A percentile compares a stretch with the other conserved stretches of the same genome.
Evolutionary conservation across 2,113 vertebrate genomes (phyloP).

Genomic region (Misgurnus mizolepis): DNA sequence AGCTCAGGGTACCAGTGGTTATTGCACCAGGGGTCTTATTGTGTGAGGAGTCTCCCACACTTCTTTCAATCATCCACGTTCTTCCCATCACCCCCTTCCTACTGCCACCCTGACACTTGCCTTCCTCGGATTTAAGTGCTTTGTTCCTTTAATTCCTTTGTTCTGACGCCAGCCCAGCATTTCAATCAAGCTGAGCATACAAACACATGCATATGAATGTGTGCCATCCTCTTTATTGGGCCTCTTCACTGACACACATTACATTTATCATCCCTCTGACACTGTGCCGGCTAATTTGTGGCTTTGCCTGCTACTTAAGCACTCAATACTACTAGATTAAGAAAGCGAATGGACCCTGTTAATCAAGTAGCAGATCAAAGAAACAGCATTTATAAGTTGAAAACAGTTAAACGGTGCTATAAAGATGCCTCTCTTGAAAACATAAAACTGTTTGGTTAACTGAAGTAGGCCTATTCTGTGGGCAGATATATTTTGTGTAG

Average conservation of each 20-base stretch:
- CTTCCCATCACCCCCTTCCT: slow-evolving; percentile 43
- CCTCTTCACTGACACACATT: slow-evolving; percentile 68
- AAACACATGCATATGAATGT: slow-evolving; percentile 77
- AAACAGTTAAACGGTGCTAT: no score
- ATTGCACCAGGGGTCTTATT: slow-evolving; percentile 61
- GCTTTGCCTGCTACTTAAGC: slow-evolving; percentile 37
- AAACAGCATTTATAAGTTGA: not conserved
- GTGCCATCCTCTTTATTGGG: slow-evolving; percentile 72
- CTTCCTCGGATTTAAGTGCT: slow-evolving; percentile 64
- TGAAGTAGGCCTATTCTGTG: no score
- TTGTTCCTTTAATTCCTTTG: slow-evolving; percentile 64
- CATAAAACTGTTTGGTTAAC: no score
- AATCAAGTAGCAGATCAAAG: slow-evolving; percentile 7
- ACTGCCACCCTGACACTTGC: slow-evolving; percentile 56
- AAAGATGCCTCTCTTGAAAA: no score
- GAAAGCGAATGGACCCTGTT: slow-evolving; percentile 1
- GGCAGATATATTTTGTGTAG: no score
- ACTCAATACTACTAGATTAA: slow-evolving; percentile 31
- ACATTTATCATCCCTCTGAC: slow-evolving; percentile 65
- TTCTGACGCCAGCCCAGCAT: slow-evolving; percentile 69
- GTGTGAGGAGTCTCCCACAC: slow-evolving; percentile 59
- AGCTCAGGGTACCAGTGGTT: slow-evolving; percentile 29
- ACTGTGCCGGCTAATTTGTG: slow-evolving; percentile 53
- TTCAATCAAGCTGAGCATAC: slow-evolving; percentile 76
- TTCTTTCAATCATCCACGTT: slow-evolving; percentile 57